Evolutionary conservation across 1,140 invertebrate species (phyloP).

Genomic region (Drosophila ironensis): DNA sequence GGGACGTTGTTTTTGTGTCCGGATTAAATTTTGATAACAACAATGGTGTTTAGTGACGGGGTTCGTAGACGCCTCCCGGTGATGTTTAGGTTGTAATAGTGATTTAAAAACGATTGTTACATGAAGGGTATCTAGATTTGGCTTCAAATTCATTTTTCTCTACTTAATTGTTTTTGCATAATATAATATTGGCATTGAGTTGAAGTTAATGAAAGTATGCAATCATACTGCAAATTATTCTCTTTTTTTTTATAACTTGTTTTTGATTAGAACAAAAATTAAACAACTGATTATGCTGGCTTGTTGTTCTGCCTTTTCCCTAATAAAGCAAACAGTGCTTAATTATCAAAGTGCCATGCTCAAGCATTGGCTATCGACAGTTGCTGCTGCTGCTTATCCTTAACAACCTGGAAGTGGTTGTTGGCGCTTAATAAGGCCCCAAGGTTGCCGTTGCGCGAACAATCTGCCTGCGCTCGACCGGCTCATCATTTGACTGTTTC

Average conservation of each 20-base stretch:
- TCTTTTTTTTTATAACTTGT: too few relatives aligned
- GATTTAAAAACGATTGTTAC: too few relatives aligned
- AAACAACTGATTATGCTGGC: too few relatives aligned
- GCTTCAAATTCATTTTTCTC: too few relatives aligned
- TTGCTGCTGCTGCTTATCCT: conserved; percentile 56
- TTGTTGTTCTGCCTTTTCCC: too few relatives aligned
- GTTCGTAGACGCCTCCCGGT: background rate
- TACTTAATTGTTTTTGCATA: background rate
- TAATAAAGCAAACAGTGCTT: background rate
- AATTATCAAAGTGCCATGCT: conserved; percentile 7
- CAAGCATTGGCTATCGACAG: conserved; percentile 17
- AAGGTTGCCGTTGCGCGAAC: conserved; percentile 34
- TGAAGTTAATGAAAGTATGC: too few relatives aligned
- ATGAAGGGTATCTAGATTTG: too few relatives aligned
- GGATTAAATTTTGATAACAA: conserved; percentile 46
- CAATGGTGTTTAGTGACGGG: conserved; percentile 23
- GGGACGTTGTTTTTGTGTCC: conserved; percentile 1
- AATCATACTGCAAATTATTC: too few relatives aligned
- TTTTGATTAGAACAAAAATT: too few relatives aligned
- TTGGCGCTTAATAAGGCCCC: conserved; percentile 56
- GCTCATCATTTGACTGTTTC: conserved; percentile 45
- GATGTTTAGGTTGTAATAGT: background rate
- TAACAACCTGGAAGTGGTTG: conserved; percentile 70
- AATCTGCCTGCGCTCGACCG: too few relatives aligned
- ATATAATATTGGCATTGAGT: background rate